These are phyloP conservation scores for Idaea aversata DNA, from an alignment of 2,888 invertebrate species.

Conservation along the genomic window DNA sequence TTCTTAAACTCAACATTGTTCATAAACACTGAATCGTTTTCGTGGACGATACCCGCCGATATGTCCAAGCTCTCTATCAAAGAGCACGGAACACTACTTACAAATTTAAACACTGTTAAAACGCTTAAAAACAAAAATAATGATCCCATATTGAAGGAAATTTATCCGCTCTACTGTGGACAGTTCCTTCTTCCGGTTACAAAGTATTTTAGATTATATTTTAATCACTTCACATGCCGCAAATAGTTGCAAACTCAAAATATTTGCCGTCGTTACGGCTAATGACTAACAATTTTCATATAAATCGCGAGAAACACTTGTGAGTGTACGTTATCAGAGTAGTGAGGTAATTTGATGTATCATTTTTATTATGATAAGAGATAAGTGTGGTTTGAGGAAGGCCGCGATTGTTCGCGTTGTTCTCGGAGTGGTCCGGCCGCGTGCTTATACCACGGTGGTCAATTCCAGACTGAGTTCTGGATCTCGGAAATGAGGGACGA, in stretches of 20 bases:
- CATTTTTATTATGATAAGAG: slow-evolving; percentile 69
- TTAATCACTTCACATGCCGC: slow-evolving; percentile 16
- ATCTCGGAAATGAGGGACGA: not conserved
- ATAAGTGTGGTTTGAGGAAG: slow-evolving; percentile 28
- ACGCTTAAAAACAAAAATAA: not conserved
- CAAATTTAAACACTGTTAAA: not conserved
- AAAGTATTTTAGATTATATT: slow-evolving; percentile 12
- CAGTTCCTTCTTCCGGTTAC: not conserved
- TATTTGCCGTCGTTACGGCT: slow-evolving; percentile 24
- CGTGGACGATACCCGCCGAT: slow-evolving; percentile 42
- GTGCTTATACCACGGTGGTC: slow-evolving; percentile 30
- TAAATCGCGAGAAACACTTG: slow-evolving; percentile 51
- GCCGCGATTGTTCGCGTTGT: slow-evolving; percentile 30
- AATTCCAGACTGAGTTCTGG: slow-evolving; percentile 31
- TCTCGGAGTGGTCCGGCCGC: slow-evolving; percentile 18
- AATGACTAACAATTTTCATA: slow-evolving; percentile 39
- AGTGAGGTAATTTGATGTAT: slow-evolving; percentile 70
- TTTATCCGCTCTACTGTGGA: not conserved
- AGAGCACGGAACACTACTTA: slow-evolving; percentile 42
- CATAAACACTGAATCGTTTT: slow-evolving; percentile 53
- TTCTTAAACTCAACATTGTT: slow-evolving; percentile 52
- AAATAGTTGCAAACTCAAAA: slow-evolving; percentile 18
- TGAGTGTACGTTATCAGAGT: slow-evolving; percentile 55
- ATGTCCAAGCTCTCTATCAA: slow-evolving; percentile 59
- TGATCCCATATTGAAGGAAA: not conserved